A percentile compares a stretch with the other conserved stretches of the same genome.
Conservation (phyloP, 2,113 vertebrate species). For the Hystrix cristata region DNA sequence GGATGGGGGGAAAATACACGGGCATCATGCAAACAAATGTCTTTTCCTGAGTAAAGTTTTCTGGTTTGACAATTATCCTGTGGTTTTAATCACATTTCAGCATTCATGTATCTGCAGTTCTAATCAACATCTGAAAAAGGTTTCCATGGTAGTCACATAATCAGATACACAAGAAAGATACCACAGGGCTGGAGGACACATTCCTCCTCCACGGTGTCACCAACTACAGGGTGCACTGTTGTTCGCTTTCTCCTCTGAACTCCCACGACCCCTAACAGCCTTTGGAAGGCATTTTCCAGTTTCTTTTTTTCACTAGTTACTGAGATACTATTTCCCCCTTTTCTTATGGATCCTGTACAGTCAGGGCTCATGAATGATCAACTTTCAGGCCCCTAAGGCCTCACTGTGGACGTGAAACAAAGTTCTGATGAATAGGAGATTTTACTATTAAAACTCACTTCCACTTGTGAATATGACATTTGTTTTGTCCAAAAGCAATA, state of each 20-base stretch:
- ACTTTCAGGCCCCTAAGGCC: neutral
- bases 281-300: neutral
- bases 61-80: neutral
- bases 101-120: neutral
- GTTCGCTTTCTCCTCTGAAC: neutral
- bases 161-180: neutral
- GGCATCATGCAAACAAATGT: neutral
- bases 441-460: neutral
- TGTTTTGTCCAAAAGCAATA: neutral
- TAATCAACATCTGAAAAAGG: neutral
- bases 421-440: neutral
- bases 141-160: neutral
- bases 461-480: neutral
- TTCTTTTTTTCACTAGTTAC: neutral
- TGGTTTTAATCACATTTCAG: slow-evolving; percentile 16
- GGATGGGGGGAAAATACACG: neutral
- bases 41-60: neutral
- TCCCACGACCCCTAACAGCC: neutral
- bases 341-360: neutral
- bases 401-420: neutral
- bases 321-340: neutral
- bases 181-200: neutral
- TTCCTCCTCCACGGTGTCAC: neutral
- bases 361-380: neutral
- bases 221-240: too few species aligned